A percentile compares a stretch with the other conserved stretches of the same genome.
Conservation (phyloP, 2,888 invertebrate species). For the Pristionchus mayeri region DNA sequence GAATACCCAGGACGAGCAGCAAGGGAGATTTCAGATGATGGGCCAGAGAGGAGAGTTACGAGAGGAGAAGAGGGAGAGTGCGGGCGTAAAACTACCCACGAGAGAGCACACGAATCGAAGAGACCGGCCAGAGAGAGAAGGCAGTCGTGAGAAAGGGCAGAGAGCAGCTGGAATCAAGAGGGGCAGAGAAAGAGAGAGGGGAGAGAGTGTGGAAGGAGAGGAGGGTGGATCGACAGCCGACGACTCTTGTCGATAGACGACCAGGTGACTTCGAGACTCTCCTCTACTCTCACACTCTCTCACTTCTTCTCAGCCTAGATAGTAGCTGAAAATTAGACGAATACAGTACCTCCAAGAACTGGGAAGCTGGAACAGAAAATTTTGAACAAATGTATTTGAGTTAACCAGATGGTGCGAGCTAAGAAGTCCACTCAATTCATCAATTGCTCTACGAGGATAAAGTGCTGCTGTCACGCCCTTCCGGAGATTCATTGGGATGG, state of each 20-base stretch:
- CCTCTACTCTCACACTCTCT: background rate
- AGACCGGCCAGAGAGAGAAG: background rate
- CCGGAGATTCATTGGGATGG: background rate
- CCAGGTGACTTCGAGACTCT: conserved; percentile 7
- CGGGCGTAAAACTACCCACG: background rate
- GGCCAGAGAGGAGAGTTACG: background rate
- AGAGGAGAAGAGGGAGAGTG: background rate
- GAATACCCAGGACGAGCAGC: background rate
- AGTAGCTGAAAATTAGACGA: background rate
- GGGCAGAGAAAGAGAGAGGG: background rate
- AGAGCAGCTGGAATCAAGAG: background rate
- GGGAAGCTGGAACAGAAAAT: too few species aligned
- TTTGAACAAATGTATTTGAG: background rate
- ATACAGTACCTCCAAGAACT: background rate
- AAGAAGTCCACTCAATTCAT: background rate
- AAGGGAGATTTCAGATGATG: background rate
- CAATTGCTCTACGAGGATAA: background rate
- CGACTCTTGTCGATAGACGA: background rate
- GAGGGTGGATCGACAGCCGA: background rate
- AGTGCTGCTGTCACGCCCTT: too few species aligned
- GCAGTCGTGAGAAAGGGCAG: background rate
- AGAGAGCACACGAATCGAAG: background rate
- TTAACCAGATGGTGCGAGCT: background rate
- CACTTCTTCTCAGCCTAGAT: background rate
- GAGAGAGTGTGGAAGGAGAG: background rate